Evolutionary conservation across 2,797 vertebrate species (phyloP).

Genomic region (Acipenser ruthenus): DNA sequence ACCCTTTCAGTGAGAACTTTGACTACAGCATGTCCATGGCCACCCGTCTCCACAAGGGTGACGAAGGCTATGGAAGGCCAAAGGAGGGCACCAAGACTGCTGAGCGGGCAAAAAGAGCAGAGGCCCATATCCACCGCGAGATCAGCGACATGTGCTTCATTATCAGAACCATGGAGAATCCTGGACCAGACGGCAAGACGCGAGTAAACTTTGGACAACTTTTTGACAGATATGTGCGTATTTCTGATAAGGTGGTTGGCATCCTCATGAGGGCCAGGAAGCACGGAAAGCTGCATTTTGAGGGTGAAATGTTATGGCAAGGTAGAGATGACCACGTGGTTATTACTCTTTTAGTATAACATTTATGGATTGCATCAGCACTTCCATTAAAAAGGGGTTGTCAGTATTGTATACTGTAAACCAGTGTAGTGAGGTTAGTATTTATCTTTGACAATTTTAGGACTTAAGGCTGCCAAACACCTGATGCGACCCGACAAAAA

Average conservation of each 20-base stretch:
- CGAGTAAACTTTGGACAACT: constrained; percentile 83
- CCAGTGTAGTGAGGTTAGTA: too few species aligned
- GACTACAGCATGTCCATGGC: constrained; percentile 85
- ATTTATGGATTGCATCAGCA: too few species aligned
- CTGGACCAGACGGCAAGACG: constrained; percentile 57
- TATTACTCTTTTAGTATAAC: constrained; percentile 67
- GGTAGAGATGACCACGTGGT: constrained; percentile 77
- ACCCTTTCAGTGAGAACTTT: constrained; percentile 94
- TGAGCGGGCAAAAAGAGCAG: constrained; percentile 77
- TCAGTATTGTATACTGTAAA: too few species aligned
- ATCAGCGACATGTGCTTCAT: constrained; percentile 87
- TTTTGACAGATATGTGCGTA: constrained; percentile 86
- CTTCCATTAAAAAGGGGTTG: too few species aligned
- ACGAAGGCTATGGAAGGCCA: constrained; percentile 80
- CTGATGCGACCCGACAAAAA: too few species aligned
- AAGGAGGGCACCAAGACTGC: constrained; percentile 88
- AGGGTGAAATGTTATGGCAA: constrained; percentile 95
- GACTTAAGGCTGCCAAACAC: too few species aligned
- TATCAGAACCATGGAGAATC: constrained; percentile 73
- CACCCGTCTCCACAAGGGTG: constrained; percentile 74
- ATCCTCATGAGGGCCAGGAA: constrained; percentile 91
- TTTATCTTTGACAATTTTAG: too few species aligned
- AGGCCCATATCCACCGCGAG: constrained; percentile 84
- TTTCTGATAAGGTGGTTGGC: constrained; percentile 94
- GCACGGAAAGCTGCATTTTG: constrained; percentile 79